Percentiles rank a stretch among this genome's conserved stretches.
Conservation (phyloP, 2,888 invertebrate species). For the Cataglyphis cursor region DNA sequence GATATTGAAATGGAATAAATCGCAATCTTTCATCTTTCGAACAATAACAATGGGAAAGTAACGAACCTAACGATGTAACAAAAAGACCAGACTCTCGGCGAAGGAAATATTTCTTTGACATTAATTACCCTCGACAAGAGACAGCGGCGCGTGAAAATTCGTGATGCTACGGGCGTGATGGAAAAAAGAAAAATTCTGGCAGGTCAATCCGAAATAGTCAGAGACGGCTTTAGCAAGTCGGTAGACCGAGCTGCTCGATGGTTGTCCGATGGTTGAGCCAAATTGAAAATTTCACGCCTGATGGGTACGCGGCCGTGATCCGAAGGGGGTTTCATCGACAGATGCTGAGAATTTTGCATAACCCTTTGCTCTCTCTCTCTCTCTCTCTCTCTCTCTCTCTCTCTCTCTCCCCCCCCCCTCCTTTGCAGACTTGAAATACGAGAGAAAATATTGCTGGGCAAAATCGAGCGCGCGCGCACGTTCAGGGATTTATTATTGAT, state of each 20-base stretch:
- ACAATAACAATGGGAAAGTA: background rate
- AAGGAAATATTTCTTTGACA: conserved; percentile 5
- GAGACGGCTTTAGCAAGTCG: conserved; percentile 44
- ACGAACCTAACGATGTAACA: background rate
- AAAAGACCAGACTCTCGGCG: background rate
- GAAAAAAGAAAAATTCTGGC: conserved; percentile 63
- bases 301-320: conserved; percentile 65
- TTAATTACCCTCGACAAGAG: conserved; percentile 24
- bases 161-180: conserved; percentile 41
- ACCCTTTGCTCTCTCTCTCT: conserved; percentile 59
- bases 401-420: conserved; percentile 2
- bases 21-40: background rate
- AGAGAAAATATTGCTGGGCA: conserved; percentile 65
- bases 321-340: conserved; percentile 73
- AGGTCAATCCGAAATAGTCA: conserved; percentile 57
- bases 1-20: background rate
- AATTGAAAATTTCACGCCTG: conserved; percentile 79
- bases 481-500: conserved; percentile 54
- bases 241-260: conserved; percentile 50
- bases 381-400: conserved; percentile 11
- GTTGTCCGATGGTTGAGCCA: conserved; percentile 65
- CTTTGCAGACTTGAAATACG: conserved; percentile 51
- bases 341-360: conserved; percentile 77
- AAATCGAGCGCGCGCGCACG: conserved; percentile 26
- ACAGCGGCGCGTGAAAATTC: conserved; percentile 17